Base-by-base conservation (phyloP, 1,140 invertebrate genomes). In the Nasonia longicornis region DNA sequence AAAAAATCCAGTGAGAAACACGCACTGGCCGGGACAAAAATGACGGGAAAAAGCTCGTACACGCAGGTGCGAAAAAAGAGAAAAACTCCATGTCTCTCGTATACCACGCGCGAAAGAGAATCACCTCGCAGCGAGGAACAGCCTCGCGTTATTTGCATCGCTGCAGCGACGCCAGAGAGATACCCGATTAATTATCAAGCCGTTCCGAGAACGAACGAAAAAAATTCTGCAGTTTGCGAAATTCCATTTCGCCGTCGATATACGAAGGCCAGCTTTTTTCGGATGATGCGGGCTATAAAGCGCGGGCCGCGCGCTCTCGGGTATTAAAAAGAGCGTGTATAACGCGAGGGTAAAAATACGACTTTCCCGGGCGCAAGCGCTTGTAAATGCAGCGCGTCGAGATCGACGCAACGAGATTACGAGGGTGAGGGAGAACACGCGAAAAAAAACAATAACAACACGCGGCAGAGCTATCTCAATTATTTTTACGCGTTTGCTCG, bases 351-450 rank as follows among this genome's bases (percentile, higher is more conserved):
- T 26, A 71, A 52, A 70, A 52, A 70, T 74, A 80, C 38, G 78
- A 63, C 66, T 75, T 75, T 75, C 16, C 78, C 78, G 45, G 45
- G 26, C 71, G 26, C 58, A 72, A 66, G 64, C 70, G 71, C 70
- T 67, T 80, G 78, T 67, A 67, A 73, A 73, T 73, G 78, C 29
- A 71, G 22, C 35, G 3, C 35, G 3, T 1, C 58, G 79, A 76
- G 79, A 80, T 75, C 66, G 45, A 67, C 42, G 29, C 26, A 71
- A 76, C 73, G 79, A 81, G 79, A 81, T 81, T 81, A 81, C 73
- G 31, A 48, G 79, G 72, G 38, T 73, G 74, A 69, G 20, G 22
- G 42, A 20, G 67, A 10, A 70, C 14, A 42, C 10, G 4, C 10
- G 11, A 45, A 71, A 71, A 71, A 71, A 16, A 71, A 69, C 31